Base-by-base conservation (phyloP, 2,888 invertebrate genomes). In the Taphrorychus bicolor region DNA sequence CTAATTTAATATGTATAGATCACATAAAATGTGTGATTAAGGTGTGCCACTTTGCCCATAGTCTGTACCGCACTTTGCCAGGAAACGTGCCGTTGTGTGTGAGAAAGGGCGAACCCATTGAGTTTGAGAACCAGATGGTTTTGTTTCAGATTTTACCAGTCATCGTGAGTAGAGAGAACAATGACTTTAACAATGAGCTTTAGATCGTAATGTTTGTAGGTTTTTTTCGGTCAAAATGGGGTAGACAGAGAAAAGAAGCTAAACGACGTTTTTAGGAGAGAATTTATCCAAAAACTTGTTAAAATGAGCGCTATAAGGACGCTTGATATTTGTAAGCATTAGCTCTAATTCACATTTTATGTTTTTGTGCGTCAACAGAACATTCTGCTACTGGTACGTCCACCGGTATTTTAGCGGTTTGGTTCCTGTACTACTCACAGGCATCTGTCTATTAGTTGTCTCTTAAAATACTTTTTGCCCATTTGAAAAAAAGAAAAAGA, bases 111-210 rank as follows among this genome's bases (percentile, higher is more conserved):
- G 58, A 66, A 63, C 56, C 59, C 19, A 66, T 71, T 58, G 65
- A 72, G 5, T 77, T 88, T 66, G 86, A 87, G 72, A 86, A 87
- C 75, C 88, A 89, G 77, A 80, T 90, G 71, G 78, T 89, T 18
- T 83, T 86, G 56, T 83, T 88, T 70, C 86, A 89, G 76, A 80
- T 91, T 11, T 79, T 90, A 49, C 92, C 93, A 0, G 77, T 90
- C n/a, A 42, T 66, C 49, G 70, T 71, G 59, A 23, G 78, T 88
- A 22, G 11, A 32, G n/a, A n/a, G n/a, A n/a, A n/a, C n/a, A n/a
- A n/a, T n/a, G n/a, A n/a, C n/a, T n/a, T n/a, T n/a, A n/a, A n/a
- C n/a, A n/a, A n/a, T n/a, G n/a, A n/a, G n/a, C n/a, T n/a, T n/a
- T n/a, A n/a, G n/a, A n/a, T n/a, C n/a, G n/a, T n/a, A n/a, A n/a